phyloP scores from a whole-genome alignment of 2,113 vertebrate genomes.

The Steatornis caripensis region DNA sequence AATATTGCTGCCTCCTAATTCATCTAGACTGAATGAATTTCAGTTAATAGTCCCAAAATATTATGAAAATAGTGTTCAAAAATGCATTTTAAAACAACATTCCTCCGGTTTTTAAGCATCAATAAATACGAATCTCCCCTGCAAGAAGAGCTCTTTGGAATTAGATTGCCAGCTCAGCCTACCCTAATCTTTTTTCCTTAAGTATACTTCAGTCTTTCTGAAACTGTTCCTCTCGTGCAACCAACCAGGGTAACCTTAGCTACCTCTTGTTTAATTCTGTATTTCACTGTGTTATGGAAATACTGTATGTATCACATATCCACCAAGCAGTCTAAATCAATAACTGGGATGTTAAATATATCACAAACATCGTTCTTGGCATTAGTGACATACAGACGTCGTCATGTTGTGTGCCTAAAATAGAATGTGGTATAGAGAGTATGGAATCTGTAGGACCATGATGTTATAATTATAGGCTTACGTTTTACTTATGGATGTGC shows the following conservation, averaged over 20 bases:
- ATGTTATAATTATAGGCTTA: constrained; percentile 52
- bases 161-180: not conserved
- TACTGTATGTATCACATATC: constrained; percentile 47
- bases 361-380: constrained; percentile 50
- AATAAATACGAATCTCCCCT: not conserved
- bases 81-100: not conserved
- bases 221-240: not conserved
- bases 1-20: not conserved
- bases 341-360: constrained; percentile 64
- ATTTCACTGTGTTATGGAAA: constrained; percentile 37
- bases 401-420: constrained; percentile 51
- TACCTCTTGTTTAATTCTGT: constrained; percentile 47
- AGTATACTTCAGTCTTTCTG: not conserved
- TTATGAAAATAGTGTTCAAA: not conserved
- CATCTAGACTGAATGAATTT: not conserved
- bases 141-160: not conserved
- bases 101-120: not conserved
- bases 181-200: not conserved
- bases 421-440: constrained; percentile 44
- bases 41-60: not conserved
- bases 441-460: constrained; percentile 52
- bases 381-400: constrained; percentile 58
- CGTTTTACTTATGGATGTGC: constrained; percentile 28
- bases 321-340: constrained; percentile 48
- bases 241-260: constrained; percentile 1